A percentile compares a stretch with the other conserved stretches of the same genome.
phyloP scores from a whole-genome alignment of 1,140 invertebrate genomes.

The Macrobrachium nipponense region DNA sequence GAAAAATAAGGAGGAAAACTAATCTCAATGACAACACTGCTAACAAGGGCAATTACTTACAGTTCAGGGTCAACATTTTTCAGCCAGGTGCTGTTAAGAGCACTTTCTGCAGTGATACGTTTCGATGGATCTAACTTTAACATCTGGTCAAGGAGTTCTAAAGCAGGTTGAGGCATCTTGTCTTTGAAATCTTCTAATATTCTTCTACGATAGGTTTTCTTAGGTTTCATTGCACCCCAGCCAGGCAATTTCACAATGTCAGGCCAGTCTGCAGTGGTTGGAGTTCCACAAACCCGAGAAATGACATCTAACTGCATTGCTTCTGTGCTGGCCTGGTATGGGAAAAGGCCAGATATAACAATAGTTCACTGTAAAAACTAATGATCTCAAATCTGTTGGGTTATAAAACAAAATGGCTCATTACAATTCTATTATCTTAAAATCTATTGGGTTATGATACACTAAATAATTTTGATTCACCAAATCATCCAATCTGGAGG shows the following conservation, averaged over 20 bases:
- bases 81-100: slow-evolving; percentile 94
- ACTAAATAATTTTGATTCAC: no score
- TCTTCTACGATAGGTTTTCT: slow-evolving; percentile 87
- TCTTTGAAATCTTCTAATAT: slow-evolving; percentile 89
- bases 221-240: slow-evolving; percentile 92
- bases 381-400: no score
- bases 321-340: slow-evolving; percentile 72
- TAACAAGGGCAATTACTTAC: slow-evolving; percentile 75
- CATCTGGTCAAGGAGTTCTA: slow-evolving; percentile 97
- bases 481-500: no score
- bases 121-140: slow-evolving; percentile 94
- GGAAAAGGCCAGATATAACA: slow-evolving; percentile 5
- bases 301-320: slow-evolving; percentile 95
- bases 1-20: slow-evolving; percentile 3
- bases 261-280: slow-evolving; percentile 97
- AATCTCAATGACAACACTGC: slow-evolving; percentile 2
- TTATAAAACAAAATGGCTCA: no score
- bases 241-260: slow-evolving; percentile 94
- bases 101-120: slow-evolving; percentile 93
- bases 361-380: background rate
- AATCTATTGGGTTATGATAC: no score
- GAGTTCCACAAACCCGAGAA: slow-evolving; percentile 94
- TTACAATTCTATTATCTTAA: no score
- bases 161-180: slow-evolving; percentile 87
- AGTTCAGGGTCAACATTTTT: slow-evolving; percentile 89